Base-by-base conservation (phyloP, 2,797 vertebrate species). In the Carduelis carduelis region DNA sequence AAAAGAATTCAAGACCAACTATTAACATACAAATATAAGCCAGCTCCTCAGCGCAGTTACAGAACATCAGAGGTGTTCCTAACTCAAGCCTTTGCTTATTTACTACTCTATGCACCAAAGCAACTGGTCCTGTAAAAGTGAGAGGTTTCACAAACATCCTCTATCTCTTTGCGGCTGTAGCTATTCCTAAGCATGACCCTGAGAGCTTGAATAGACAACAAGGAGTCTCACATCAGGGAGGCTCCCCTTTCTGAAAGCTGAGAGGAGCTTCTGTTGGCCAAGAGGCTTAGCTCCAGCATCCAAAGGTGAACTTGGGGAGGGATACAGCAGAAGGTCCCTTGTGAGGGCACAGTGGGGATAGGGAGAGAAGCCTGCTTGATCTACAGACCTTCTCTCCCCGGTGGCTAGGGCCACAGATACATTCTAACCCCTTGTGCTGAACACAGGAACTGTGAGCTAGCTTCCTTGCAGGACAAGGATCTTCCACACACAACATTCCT, bases 401-500 rank as follows among this genome's bases (percentile, higher is more conserved):
- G 17, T 9, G 39, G 13, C 72, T 68, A 43, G 12, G 5, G 32
- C 11, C 66, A 77, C 12, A 41, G 34, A n/a, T 11, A 55, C 15
- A 5, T 60, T 75, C 63, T 79, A 93, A 83, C 18, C 17, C 26
- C 18, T 43, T 27, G 24, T 50, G 46, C 6, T 57, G 61, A 89
- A 35, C 12, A 34, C 14, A 50, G 12, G 18, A n/a, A 64, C 2
- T 0, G 0, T 17, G 14, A 87, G 53, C 11, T 24, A 43, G 17
- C 46, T 84, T 53, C 41, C 49, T 50, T 57, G 55, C 46, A 65
- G 30, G 70, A 18, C 24, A 56, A 50, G 46, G 35, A 71, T 64
- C 68, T 70, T 65, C 56, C 84, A 63, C 13, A 14, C 47, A 35
- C 57, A 76, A 7, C 0, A 0, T 8, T 80, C 46, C 76, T 44